Evolutionary conservation across 1,140 invertebrate species (phyloP).

Genomic region (Drosophila fuyamai): DNA sequence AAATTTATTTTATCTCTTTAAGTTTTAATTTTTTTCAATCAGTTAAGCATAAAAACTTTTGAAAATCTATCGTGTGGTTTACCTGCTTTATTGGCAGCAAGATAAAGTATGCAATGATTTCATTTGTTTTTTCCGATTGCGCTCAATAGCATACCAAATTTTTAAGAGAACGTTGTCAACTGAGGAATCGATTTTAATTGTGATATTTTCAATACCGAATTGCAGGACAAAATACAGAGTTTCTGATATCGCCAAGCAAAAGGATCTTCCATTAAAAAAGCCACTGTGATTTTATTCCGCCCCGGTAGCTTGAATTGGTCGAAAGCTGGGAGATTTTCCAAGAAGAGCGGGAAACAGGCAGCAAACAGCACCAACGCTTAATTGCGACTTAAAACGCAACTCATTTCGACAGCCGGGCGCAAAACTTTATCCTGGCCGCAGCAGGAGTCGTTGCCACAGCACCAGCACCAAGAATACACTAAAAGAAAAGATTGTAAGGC

Average conservation of each 20-base stretch:
- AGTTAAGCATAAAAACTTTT: too few relatives aligned
- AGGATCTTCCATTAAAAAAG: conserved; percentile 1
- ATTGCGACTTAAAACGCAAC: conserved; percentile 78
- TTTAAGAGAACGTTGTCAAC: background rate
- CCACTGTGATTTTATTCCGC: conserved; percentile 19
- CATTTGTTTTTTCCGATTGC: background rate
- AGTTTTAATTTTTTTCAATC: too few relatives aligned
- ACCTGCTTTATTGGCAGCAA: background rate
- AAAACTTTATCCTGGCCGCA: conserved; percentile 53
- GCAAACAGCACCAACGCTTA: conserved; percentile 55
- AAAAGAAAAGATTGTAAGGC: too few relatives aligned
- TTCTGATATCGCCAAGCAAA: conserved; percentile 1
- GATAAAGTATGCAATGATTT: conserved; percentile 21
- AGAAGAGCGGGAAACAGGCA: conserved; percentile 17
- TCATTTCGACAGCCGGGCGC: conserved; percentile 54
- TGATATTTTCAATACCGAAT: background rate
- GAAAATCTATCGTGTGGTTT: background rate
- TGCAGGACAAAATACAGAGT: too few relatives aligned
- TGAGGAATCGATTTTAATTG: conserved; percentile 8
- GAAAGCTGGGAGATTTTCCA: conserved; percentile 1
- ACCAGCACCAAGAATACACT: conserved; percentile 11
- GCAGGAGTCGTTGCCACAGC: conserved; percentile 19
- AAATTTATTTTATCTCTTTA: too few relatives aligned
- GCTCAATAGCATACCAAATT: background rate
- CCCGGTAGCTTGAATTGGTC: conserved; percentile 5